These are phyloP conservation scores for Acrobasis repandana DNA, from an alignment of 2,888 invertebrate genomes.

Conservation along the genomic window DNA sequence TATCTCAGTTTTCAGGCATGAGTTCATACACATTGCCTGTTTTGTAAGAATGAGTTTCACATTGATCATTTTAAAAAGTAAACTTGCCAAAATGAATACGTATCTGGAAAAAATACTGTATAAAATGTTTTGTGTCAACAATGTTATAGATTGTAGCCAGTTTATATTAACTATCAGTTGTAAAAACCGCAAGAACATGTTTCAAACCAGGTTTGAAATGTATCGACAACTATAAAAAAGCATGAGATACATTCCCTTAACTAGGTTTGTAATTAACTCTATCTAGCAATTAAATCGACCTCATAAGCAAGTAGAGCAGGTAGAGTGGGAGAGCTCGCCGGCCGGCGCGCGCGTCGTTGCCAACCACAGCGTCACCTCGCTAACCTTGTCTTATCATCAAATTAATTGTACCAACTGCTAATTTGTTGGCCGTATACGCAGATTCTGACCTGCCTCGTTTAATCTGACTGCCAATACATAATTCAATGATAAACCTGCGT, in stretches of 20 bases:
- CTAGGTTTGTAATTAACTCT: conserved; percentile 15
- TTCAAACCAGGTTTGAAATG: conserved; percentile 7
- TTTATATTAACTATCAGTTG: background rate
- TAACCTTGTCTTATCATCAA: conserved; percentile 39
- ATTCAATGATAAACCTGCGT: conserved; percentile 44
- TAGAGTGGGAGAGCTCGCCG: conserved; percentile 24
- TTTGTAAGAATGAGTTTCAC: no score
- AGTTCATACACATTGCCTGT: no score
- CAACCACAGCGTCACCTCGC: conserved; percentile 34
- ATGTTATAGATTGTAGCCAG: background rate
- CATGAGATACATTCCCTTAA: conserved; percentile 9
- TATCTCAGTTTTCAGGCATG: no score
- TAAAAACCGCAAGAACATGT: background rate
- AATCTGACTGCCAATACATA: conserved; percentile 48
- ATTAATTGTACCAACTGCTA: conserved; percentile 29
- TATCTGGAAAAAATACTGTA: no score
- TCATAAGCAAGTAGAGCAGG: conserved; percentile 29
- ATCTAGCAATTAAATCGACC: conserved; percentile 22
- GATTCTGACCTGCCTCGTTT: conserved; percentile 43
- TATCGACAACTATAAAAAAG: background rate
- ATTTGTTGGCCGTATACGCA: conserved; percentile 39
- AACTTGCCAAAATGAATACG: no score
- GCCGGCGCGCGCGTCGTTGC: conserved; percentile 35
- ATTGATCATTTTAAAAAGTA: no score
- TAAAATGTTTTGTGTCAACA: background rate